Conservation (phyloP, 64 coral and sea anemone species). For the Acropora tenuis region DNA sequence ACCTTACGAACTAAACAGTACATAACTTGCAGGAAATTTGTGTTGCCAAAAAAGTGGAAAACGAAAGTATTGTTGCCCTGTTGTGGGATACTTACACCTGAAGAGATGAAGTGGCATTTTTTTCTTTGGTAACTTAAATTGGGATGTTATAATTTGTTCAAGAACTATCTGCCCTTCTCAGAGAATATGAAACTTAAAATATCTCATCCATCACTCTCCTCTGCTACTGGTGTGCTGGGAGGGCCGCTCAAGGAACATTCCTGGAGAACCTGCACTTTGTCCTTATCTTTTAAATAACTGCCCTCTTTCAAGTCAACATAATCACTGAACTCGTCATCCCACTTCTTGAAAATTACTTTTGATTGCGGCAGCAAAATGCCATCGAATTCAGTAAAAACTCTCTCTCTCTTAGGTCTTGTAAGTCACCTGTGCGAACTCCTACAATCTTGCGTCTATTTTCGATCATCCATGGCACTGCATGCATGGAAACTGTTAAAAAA, state of each 20-base stretch:
- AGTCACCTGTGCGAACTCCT: neutral
- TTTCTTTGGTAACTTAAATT: too few species aligned
- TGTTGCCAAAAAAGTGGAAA: too few species aligned
- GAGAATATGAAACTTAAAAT: too few species aligned
- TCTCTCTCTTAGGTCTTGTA: conserved; percentile 1
- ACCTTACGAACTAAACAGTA: too few species aligned
- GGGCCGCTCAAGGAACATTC: neutral
- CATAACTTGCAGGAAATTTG: too few species aligned
- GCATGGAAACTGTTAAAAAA: too few species aligned
- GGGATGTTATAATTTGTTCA: too few species aligned
- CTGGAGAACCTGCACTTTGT: conserved; percentile 25
- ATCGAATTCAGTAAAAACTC: conserved; percentile 13
- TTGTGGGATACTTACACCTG: too few species aligned
- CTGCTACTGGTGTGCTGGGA: neutral
- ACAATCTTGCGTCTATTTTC: conserved; percentile 9
- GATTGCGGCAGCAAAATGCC: conserved; percentile 8
- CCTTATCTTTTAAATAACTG: neutral
- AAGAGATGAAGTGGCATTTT: too few species aligned
- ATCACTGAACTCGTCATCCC: neutral
- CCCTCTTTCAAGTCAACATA: conserved; percentile 1
- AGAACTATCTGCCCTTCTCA: too few species aligned
- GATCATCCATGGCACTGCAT: neutral
- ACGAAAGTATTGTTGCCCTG: too few species aligned
- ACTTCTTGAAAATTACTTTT: conserved; percentile 7
- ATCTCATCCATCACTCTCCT: neutral